These are phyloP conservation scores for Ceratina calcarata DNA, from an alignment of 1,140 invertebrate species.

Conservation along the genomic window DNA sequence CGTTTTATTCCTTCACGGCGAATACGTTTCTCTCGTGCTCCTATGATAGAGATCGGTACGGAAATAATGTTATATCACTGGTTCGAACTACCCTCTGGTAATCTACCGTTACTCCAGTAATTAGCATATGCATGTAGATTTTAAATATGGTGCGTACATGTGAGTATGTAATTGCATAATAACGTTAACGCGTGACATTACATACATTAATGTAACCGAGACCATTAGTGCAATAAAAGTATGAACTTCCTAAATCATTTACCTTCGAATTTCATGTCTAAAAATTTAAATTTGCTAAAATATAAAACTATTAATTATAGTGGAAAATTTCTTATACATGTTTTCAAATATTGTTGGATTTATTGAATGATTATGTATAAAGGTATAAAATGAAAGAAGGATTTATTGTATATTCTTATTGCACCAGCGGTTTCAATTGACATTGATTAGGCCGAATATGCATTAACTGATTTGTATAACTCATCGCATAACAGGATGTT, in stretches of 20 bases:
- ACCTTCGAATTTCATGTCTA: too few relatives aligned
- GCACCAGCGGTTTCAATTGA: conserved; percentile 13
- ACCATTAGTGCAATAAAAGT: too few relatives aligned
- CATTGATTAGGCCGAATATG: conserved; percentile 40
- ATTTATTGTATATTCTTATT: not conserved
- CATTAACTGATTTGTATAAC: conserved; percentile 15
- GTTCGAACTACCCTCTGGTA: not conserved
- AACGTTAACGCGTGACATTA: too few relatives aligned
- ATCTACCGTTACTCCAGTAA: not conserved
- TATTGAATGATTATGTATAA: too few relatives aligned
- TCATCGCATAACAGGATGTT: not conserved
- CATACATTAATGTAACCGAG: too few relatives aligned
- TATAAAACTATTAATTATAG: too few relatives aligned
- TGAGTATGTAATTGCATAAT: too few relatives aligned
- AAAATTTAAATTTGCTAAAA: too few relatives aligned
- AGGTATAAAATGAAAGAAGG: too few relatives aligned
- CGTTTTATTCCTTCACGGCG: not conserved
- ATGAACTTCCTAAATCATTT: too few relatives aligned
- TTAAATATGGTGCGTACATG: not conserved
- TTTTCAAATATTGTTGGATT: too few relatives aligned
- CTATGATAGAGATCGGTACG: not conserved
- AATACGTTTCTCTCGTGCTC: not conserved
- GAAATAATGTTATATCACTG: conserved; percentile 13
- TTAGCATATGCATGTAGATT: not conserved
- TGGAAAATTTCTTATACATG: too few relatives aligned